A percentile compares a stretch with the other conserved stretches of the same genome.
Evolutionary conservation across 92 coral and sea anemone species (phyloP).

Genomic region (Umimayanthus chanpuru): DNA sequence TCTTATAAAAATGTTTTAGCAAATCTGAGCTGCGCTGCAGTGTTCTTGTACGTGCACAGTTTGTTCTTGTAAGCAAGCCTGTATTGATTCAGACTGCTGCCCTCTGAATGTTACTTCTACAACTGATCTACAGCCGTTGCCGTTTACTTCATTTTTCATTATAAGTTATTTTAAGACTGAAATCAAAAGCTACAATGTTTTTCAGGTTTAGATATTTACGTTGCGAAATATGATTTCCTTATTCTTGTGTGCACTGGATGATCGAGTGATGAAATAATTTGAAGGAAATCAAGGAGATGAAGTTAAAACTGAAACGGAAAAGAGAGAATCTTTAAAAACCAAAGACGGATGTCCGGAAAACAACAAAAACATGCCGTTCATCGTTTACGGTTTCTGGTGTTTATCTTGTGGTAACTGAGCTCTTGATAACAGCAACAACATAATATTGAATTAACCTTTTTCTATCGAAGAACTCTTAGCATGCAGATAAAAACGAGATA

Average conservation of each 20-base stretch:
- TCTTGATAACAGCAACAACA: not conserved
- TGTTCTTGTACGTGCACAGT: too few relatives aligned
- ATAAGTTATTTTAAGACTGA: too few relatives aligned
- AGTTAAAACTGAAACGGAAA: not conserved
- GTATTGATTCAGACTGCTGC: too few relatives aligned
- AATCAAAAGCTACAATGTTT: not conserved
- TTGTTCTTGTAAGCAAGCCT: too few relatives aligned
- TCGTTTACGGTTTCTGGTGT: not conserved
- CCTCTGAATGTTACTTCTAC: too few relatives aligned
- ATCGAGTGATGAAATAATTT: not conserved
- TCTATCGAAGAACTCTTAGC: not conserved
- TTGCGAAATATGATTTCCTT: not conserved
- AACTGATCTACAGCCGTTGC: too few relatives aligned
- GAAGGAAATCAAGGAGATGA: not conserved
- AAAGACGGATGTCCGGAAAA: not conserved
- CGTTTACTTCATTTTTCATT: too few relatives aligned
- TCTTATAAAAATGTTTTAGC: too few relatives aligned
- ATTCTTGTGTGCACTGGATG: not conserved
- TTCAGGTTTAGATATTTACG: not conserved
- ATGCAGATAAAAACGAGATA: too few relatives aligned
- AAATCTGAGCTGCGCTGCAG: too few relatives aligned
- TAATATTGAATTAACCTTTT: too few relatives aligned
- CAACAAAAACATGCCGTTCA: conserved; percentile 15
- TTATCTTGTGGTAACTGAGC: not conserved
- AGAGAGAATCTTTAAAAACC: conserved; percentile 4